Conservation (phyloP, 2,797 vertebrate genomes). For the Nothura maculosa region DNA sequence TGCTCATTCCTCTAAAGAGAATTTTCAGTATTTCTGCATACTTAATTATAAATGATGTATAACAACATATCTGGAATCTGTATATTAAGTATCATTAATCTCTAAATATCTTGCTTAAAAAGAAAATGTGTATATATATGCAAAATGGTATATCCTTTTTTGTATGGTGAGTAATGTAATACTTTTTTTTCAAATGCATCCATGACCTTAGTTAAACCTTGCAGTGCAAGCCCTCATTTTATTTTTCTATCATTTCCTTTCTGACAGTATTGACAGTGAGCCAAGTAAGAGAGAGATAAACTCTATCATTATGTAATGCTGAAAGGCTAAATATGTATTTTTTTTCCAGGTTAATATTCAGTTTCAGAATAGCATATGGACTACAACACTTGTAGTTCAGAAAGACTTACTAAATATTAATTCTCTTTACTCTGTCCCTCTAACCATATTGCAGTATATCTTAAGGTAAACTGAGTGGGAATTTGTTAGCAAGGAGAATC, state of each 20-base stretch:
- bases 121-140: not conserved
- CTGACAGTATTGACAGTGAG: not conserved
- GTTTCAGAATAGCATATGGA: conserved; percentile 4
- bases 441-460: not conserved
- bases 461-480: conserved; percentile 17
- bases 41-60: not conserved
- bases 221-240: not conserved
- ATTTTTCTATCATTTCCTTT: conserved; percentile 11
- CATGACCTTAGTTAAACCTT: conserved; percentile 36
- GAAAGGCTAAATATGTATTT: not conserved
- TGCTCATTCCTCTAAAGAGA: not conserved
- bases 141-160: not conserved
- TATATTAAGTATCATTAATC: not conserved
- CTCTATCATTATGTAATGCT: not conserved
- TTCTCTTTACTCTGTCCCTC: not conserved
- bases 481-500: conserved; percentile 24
- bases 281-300: conserved; percentile 27
- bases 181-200: conserved; percentile 11
- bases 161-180: not conserved
- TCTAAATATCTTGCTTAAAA: not conserved
- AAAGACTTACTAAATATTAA: not conserved
- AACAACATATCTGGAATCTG: not conserved
- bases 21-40: not conserved
- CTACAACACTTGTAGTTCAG: not conserved
- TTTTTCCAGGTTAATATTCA: not conserved